A percentile compares a stretch with the other conserved stretches of the same genome.
phyloP scores from a whole-genome alignment of 2,797 vertebrate species.

The Pelochelys cantorii region DNA sequence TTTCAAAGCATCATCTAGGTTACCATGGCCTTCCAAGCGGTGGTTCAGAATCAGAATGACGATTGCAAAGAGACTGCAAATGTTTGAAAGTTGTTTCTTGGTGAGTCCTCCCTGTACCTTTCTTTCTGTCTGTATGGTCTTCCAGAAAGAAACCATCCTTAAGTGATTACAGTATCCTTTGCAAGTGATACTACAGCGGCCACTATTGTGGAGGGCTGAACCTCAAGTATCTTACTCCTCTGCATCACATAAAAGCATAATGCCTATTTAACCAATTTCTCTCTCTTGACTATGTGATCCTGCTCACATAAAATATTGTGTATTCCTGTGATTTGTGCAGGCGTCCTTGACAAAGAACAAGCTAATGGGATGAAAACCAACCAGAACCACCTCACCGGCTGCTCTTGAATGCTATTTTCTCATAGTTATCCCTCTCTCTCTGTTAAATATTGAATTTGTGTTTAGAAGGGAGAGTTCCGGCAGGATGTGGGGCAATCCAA shows the following conservation, averaged over 20 bases:
- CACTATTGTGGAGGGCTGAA: background rate
- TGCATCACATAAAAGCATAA: rapidly evolving
- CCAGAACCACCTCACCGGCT: background rate
- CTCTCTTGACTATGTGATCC: rapidly evolving
- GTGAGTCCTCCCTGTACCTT: background rate
- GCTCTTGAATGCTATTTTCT: rapidly evolving
- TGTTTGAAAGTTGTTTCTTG: background rate
- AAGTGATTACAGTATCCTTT: background rate
- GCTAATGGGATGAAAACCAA: rapidly evolving
- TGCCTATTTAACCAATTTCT: rapidly evolving
- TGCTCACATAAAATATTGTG: rapidly evolving
- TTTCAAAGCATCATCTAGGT: rapidly evolving
- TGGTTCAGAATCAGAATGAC: background rate
- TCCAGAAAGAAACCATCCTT: background rate
- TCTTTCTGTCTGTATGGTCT: background rate
- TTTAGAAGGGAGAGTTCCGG: background rate
- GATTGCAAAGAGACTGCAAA: rapidly evolving
- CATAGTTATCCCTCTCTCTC: background rate
- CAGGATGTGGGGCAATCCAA: background rate
- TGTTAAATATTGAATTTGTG: rapidly evolving
- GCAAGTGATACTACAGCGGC: background rate
- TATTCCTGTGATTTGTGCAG: background rate
- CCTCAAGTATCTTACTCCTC: rapidly evolving
- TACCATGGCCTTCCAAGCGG: rapidly evolving
- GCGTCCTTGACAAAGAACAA: background rate